Percentiles rank a stretch among this genome's conserved stretches.
These are phyloP conservation scores for Aricia agestis DNA, from an alignment of 1,140 invertebrate genomes.

Conservation along the genomic window DNA sequence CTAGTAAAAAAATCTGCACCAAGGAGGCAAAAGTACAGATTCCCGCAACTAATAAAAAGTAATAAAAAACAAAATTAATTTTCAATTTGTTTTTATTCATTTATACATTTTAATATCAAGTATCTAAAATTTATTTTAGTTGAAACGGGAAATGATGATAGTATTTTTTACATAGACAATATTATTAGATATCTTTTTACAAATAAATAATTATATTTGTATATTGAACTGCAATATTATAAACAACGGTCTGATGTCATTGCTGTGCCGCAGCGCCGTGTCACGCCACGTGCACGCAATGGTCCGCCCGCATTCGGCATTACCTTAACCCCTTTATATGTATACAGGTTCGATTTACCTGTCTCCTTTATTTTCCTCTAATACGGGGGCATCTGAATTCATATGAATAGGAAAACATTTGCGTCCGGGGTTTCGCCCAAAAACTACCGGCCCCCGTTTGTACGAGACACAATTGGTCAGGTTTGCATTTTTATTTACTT, in stretches of 20 bases:
- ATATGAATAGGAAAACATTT: slow-evolving; percentile 69
- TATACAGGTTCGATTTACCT: slow-evolving; percentile 60
- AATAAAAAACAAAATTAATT: too few species aligned
- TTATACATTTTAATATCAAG: too few species aligned
- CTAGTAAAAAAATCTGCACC: too few species aligned
- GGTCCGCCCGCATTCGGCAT: slow-evolving; percentile 35
- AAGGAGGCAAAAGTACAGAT: too few species aligned
- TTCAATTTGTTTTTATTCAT: too few species aligned
- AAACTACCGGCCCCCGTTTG: slow-evolving; percentile 45
- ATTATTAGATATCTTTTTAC: too few species aligned
- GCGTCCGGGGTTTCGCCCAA: slow-evolving; percentile 52
- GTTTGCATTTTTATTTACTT: slow-evolving; percentile 73
- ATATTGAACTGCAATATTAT: slow-evolving; percentile 25
- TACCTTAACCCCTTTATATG: slow-evolving; percentile 51
- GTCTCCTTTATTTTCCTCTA: slow-evolving; percentile 54
- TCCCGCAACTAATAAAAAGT: too few species aligned
- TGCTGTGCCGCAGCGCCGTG: slow-evolving; percentile 27
- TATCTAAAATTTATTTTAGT: too few species aligned
- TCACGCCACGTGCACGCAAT: slow-evolving; percentile 38
- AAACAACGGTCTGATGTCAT: slow-evolving; percentile 34
- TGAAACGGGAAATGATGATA: too few species aligned
- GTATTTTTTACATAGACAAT: too few species aligned
- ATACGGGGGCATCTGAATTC: slow-evolving; percentile 68
- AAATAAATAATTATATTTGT: slow-evolving; percentile 19
- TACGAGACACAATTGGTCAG: slow-evolving; percentile 65